These are phyloP conservation scores for Synanceia verrucosa DNA, from an alignment of 2,797 vertebrate genomes.

Conservation along the genomic window DNA sequence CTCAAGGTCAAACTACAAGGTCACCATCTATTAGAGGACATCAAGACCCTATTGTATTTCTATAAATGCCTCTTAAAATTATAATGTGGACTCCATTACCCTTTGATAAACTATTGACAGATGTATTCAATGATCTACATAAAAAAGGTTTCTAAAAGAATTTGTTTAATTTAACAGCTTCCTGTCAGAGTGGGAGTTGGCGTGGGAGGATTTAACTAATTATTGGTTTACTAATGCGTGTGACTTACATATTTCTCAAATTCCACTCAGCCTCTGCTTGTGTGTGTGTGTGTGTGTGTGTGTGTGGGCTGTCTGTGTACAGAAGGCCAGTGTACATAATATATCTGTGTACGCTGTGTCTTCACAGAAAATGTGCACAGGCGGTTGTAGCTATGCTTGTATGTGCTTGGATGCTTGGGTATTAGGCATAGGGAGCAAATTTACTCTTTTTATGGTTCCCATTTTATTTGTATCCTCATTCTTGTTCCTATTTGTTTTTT, in stretches of 20 bases:
- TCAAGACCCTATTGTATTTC: neutral
- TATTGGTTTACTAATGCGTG: conserved; percentile 60
- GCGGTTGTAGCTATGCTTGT: conserved; percentile 9
- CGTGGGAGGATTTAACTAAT: conserved; percentile 60
- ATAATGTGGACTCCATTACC: neutral
- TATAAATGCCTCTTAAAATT: neutral
- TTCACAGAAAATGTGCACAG: conserved; percentile 34
- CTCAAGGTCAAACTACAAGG: neutral
- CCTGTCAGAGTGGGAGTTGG: conserved; percentile 33
- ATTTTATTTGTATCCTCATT: neutral
- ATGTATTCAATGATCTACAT: neutral
- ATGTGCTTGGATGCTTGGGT: neutral
- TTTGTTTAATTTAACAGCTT: conserved; percentile 4
- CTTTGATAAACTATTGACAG: neutral
- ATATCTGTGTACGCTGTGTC: conserved; percentile 42
- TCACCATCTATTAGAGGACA: neutral
- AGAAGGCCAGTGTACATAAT: conserved; percentile 68
- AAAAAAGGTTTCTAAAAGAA: conserved; percentile 1
- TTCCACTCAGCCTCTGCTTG: conserved; percentile 63
- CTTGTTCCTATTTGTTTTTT: neutral
- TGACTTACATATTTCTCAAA: conserved; percentile 63
- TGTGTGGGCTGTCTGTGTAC: conserved; percentile 57
- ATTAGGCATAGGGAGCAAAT: neutral
- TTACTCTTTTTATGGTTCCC: neutral
- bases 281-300: conserved; percentile 22